A percentile compares a stretch with the other conserved stretches of the same genome.
phyloP scores from a whole-genome alignment of 2,797 vertebrate species.

The Siniperca undulata region DNA sequence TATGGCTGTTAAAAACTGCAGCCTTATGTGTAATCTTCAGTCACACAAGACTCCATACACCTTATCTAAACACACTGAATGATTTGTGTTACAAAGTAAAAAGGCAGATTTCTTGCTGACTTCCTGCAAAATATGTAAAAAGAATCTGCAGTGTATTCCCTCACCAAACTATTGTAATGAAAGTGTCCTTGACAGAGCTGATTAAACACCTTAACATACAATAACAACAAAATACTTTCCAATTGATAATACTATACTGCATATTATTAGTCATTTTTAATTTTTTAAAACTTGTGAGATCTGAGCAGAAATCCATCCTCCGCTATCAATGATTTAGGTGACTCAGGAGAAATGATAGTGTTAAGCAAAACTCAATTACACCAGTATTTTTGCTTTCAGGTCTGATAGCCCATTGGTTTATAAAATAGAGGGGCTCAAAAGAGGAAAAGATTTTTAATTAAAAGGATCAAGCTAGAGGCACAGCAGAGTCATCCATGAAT shows the following conservation, averaged over 20 bases:
- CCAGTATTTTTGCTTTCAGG: conserved; percentile 30
- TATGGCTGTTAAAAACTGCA: conserved; percentile 12
- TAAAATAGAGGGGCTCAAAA: conserved; percentile 39
- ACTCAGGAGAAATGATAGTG: conserved; percentile 29
- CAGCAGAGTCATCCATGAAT: conserved; percentile 28
- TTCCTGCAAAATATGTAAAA: conserved; percentile 14
- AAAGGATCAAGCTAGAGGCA: conserved; percentile 46
- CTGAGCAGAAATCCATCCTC: conserved; percentile 4
- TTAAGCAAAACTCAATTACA: conserved; percentile 28
- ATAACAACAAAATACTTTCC: neutral
- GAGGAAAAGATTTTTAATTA: conserved; percentile 50
- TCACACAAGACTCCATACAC: neutral
- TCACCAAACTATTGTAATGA: neutral
- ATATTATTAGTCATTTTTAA: conserved; percentile 12
- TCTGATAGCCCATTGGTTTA: conserved; percentile 27
- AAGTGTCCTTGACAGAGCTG: conserved; percentile 15
- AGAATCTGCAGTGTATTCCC: neutral
- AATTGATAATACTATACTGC: neutral
- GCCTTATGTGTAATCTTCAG: neutral
- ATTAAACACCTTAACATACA: neutral
- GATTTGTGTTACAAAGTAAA: conserved; percentile 8
- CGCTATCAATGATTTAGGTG: neutral
- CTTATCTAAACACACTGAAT: neutral
- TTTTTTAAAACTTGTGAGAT: conserved; percentile 1
- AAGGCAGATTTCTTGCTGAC: conserved; percentile 25